A percentile compares a stretch with the other conserved stretches of the same genome.
These are phyloP conservation scores for Aptenodytes patagonicus DNA, from an alignment of 2,113 vertebrate genomes.

Conservation along the genomic window DNA sequence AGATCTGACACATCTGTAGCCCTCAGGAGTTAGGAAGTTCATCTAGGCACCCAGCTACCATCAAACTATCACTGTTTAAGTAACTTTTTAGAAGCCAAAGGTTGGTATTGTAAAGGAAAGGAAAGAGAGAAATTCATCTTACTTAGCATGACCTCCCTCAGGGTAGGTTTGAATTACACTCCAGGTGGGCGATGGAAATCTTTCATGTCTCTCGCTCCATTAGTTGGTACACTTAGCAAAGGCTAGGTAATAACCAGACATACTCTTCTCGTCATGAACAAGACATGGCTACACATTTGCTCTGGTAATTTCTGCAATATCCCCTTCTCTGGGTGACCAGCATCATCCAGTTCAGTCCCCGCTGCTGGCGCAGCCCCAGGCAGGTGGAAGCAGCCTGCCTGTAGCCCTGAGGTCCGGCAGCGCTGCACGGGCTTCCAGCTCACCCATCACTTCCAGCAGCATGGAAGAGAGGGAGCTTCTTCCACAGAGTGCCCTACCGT, in stretches of 20 bases:
- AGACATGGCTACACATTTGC: not conserved
- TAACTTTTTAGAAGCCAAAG: conserved; percentile 56
- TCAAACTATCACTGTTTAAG: conserved; percentile 10
- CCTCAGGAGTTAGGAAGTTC: not conserved
- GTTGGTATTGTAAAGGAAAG: conserved; percentile 19
- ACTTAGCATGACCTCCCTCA: conserved; percentile 22
- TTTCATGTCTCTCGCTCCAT: conserved; percentile 61
- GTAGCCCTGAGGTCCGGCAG: not conserved
- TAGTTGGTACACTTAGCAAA: conserved; percentile 56
- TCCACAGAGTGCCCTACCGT: not conserved
- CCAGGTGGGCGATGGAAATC: conserved; percentile 39
- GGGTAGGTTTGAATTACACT: conserved; percentile 65
- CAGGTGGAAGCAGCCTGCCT: not conserved
- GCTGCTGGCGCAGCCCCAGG: fast-evolving
- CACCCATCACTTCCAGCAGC: not conserved
- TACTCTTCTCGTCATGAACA: conserved; percentile 18
- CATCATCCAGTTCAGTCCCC: not conserved
- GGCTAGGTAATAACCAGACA: conserved; percentile 36
- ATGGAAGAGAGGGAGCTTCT: fast-evolving
- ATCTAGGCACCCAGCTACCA: not conserved
- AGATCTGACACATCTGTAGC: not conserved
- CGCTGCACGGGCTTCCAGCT: fast-evolving
- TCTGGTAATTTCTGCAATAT: not conserved
- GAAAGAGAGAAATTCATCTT: conserved; percentile 56
- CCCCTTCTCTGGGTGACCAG: not conserved